Percentiles rank a stretch among this genome's conserved stretches.
These are phyloP conservation scores for Halcyon badia DNA, from an alignment of 2,797 vertebrate species.

Conservation along the genomic window DNA sequence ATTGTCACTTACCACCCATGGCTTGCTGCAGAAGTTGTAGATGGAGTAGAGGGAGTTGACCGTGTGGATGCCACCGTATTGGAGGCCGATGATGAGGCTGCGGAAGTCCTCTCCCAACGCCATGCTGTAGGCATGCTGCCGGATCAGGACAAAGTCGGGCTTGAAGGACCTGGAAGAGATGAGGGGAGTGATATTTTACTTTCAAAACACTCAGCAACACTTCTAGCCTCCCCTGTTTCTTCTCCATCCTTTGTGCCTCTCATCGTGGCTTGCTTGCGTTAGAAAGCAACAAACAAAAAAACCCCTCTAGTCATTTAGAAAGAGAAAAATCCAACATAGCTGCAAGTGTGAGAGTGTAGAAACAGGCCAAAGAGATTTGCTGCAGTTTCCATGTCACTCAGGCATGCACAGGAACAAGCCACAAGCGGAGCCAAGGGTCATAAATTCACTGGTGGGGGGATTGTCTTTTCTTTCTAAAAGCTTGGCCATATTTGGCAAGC, in stretches of 20 bases:
- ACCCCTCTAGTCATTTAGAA: not conserved
- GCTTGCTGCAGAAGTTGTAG: conserved; percentile 99
- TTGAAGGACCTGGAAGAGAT: conserved; percentile 89
- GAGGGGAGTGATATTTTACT: not conserved
- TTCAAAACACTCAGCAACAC: not conserved
- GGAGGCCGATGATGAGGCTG: conserved; percentile 93
- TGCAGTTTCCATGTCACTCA: conserved; percentile 55
- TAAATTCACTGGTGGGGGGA: conserved; percentile 56
- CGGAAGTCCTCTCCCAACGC: conserved; percentile 93
- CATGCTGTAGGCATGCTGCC: conserved; percentile 97
- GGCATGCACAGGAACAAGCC: conserved; percentile 45
- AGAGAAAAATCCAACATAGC: conserved; percentile 2
- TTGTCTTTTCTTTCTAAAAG: conserved; percentile 39
- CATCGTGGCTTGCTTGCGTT: not conserved
- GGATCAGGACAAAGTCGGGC: conserved; percentile 93
- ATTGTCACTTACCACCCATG: conserved; percentile 85
- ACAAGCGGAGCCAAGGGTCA: conserved; percentile 12
- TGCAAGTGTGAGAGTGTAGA: conserved; percentile 9
- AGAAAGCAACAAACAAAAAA: not conserved
- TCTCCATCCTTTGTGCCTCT: not conserved
- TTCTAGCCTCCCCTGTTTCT: not conserved
- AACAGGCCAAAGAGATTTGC: conserved; percentile 43
- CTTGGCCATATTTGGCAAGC: conserved; percentile 4
- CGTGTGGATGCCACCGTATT: conserved; percentile 88
- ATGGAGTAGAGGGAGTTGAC: conserved; percentile 95